These are phyloP conservation scores for Neosilurus mollespiculum DNA, from an alignment of 2,797 vertebrate genomes.

Conservation along the genomic window DNA sequence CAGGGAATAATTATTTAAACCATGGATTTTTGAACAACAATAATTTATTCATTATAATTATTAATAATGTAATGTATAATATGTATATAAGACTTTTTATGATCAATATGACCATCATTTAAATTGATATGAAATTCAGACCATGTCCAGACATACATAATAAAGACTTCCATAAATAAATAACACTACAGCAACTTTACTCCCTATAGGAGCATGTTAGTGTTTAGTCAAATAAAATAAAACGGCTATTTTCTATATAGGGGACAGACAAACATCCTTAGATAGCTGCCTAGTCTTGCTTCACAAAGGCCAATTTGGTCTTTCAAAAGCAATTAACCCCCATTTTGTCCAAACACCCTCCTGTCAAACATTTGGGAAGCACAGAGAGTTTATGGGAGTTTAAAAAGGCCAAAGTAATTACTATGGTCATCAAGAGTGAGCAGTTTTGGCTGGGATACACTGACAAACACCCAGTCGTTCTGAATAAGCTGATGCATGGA, in stretches of 20 bases:
- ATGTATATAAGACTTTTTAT: not conserved
- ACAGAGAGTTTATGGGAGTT: conserved; percentile 69
- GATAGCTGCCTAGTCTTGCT: not conserved
- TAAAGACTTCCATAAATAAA: conserved; percentile 39
- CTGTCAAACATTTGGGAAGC: not conserved
- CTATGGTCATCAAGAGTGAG: conserved; percentile 77
- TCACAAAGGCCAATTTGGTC: not conserved
- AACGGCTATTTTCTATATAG: not conserved
- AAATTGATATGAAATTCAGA: conserved; percentile 51
- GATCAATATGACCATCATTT: conserved; percentile 49
- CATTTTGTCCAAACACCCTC: not conserved
- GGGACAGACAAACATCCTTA: not conserved
- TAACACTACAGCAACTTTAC: conserved; percentile 21
- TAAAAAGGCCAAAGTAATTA: conserved; percentile 93
- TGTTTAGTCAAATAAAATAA: conserved; percentile 32
- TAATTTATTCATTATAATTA: conserved; percentile 6
- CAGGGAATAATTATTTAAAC: conserved; percentile 5
- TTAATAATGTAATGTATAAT: not conserved
- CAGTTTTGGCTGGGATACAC: conserved; percentile 72
- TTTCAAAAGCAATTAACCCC: not conserved
- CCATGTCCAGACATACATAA: not conserved
- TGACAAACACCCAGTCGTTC: conserved; percentile 81
- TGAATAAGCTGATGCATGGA: conserved; percentile 77
- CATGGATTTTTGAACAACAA: conserved; percentile 1
- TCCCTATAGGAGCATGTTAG: conserved; percentile 41